Percentiles rank a stretch among this genome's conserved stretches.
These are phyloP conservation scores for Pygathrix nemaeus DNA, from an alignment of 2,113 vertebrate genomes.

Conservation along the genomic window DNA sequence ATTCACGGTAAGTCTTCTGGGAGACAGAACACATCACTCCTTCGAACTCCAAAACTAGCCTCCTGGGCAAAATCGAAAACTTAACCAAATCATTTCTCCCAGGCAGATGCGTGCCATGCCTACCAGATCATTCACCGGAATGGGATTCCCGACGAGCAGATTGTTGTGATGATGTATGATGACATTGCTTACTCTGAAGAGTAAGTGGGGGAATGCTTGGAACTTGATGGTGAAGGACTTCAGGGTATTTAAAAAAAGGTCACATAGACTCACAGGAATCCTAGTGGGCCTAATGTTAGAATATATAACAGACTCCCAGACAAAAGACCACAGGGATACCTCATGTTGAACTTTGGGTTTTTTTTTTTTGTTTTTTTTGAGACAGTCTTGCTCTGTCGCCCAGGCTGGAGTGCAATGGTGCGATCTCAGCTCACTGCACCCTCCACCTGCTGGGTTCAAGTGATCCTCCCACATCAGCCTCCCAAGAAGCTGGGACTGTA, in stretches of 20 bases:
- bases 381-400: no score
- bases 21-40: not conserved
- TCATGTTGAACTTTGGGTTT: not conserved
- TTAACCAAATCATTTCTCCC: not conserved
- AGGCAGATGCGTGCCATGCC: constrained; percentile 97
- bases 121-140: constrained; percentile 97
- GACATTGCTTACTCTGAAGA: constrained; percentile 90
- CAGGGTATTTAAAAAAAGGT: not conserved
- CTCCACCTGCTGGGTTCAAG: no score
- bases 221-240: not conserved
- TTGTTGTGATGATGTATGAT: constrained; percentile 99
- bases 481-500: no score
- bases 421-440: no score
- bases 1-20: constrained; percentile 47
- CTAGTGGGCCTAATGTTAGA: not conserved
- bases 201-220: constrained; percentile 86
- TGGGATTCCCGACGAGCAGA: constrained; percentile 96
- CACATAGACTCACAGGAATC: not conserved
- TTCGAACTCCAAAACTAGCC: not conserved
- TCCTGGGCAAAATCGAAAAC: not conserved
- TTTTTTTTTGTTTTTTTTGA: no score
- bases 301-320: no score
- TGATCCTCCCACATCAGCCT: no score
- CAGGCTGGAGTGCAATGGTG: no score
- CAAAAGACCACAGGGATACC: not conserved